These are phyloP conservation scores for Oryzias curvinotus DNA, from an alignment of 2,113 vertebrate genomes.

Conservation along the genomic window DNA sequence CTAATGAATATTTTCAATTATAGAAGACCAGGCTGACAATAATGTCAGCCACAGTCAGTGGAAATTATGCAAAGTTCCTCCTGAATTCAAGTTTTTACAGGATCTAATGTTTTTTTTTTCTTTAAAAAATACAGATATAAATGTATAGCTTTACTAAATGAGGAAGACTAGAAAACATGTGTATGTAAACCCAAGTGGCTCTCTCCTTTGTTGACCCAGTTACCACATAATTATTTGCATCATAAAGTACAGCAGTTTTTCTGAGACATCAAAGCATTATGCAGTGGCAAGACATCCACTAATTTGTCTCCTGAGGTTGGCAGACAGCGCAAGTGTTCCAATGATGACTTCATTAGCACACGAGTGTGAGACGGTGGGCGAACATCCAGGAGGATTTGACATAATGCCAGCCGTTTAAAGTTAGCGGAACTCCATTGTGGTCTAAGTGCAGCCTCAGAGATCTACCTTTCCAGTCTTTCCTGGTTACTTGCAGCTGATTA, in stretches of 20 bases:
- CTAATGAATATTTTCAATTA: constrained; percentile 57
- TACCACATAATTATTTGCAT: constrained; percentile 36
- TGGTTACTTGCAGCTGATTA: too few relatives aligned
- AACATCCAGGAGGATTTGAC: background rate
- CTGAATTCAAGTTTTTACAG: constrained; percentile 1
- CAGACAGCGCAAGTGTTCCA: constrained; percentile 9
- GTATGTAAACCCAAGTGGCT: background rate
- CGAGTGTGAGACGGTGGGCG: background rate
- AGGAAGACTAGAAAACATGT: constrained; percentile 14
- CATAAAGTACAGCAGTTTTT: constrained; percentile 38
- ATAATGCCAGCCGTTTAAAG: background rate
- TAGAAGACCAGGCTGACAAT: constrained; percentile 15
- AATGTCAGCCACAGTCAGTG: constrained; percentile 6
- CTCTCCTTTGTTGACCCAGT: constrained; percentile 36
- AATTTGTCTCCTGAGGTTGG: background rate
- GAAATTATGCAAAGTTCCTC: constrained; percentile 19
- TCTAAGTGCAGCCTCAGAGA: too few relatives aligned
- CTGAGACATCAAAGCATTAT: constrained; percentile 48
- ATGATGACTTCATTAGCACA: background rate
- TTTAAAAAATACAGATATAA: background rate
- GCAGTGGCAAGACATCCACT: constrained; percentile 11
- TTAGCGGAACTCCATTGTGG: too few relatives aligned
- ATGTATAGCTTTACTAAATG: background rate
- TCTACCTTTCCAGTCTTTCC: too few relatives aligned
- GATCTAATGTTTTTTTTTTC: background rate